Percentiles rank a stretch among this genome's conserved stretches.
Evolutionary conservation across 2,888 invertebrate genomes (phyloP).

Genomic region (Orchesellides sinensis): DNA sequence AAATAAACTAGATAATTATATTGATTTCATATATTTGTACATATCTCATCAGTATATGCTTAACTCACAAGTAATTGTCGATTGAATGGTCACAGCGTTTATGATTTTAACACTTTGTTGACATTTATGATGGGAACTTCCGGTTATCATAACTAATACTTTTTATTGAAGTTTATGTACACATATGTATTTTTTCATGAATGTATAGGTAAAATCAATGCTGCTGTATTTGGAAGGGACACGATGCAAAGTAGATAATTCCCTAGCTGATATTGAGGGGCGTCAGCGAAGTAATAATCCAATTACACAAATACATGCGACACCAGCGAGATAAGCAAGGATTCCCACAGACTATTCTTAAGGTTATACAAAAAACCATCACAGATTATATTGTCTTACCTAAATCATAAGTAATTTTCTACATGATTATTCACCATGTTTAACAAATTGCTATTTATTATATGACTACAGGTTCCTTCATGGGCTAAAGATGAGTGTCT

Average conservation of each 20-base stretch:
- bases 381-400: not conserved
- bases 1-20: not conserved
- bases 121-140: slow-evolving; percentile 10
- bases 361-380: slow-evolving; percentile 70
- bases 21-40: no score
- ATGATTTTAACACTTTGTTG: not conserved
- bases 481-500: slow-evolving; percentile 85
- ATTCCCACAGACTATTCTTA: slow-evolving; percentile 89
- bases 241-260: slow-evolving; percentile 90
- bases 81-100: not conserved
- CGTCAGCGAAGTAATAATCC: slow-evolving; percentile 88
- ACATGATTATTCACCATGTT: not conserved
- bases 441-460: not conserved
- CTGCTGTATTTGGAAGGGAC: slow-evolving; percentile 94
- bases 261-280: slow-evolving; percentile 89
- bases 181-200: not conserved
- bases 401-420: not conserved
- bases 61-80: not conserved
- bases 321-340: slow-evolving; percentile 90
- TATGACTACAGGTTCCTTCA: slow-evolving; percentile 83
- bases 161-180: not conserved
- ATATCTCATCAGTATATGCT: not conserved
- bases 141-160: no score
- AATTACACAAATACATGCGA: slow-evolving; percentile 89
- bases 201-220: slow-evolving; percentile 94